Conservation (phyloP, 1,140 invertebrate genomes). For the Plectrocnemia conspersa region DNA sequence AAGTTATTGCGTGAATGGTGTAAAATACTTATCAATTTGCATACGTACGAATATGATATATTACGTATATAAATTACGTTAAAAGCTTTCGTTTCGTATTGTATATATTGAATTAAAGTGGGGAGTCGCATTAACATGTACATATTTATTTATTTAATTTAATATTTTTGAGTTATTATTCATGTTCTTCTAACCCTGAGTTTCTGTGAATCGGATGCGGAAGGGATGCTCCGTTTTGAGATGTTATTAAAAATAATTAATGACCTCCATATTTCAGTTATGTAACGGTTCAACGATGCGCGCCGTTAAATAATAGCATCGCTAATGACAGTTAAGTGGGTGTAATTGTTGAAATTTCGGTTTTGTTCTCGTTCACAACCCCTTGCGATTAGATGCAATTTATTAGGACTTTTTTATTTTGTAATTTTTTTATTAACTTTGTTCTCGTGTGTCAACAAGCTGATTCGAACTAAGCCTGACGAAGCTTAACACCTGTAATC, state of each 20-base stretch:
- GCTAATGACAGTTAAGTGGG: constrained; percentile 29
- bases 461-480: too few relatives aligned
- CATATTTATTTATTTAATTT: too few relatives aligned
- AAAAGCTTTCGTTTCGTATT: constrained; percentile 5
- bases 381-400: background rate
- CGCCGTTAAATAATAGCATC: constrained; percentile 27
- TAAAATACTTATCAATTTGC: constrained; percentile 33
- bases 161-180: too few relatives aligned
- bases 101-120: background rate
- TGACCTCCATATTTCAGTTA: constrained; percentile 22
- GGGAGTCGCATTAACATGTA: too few relatives aligned
- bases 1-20: constrained; percentile 24
- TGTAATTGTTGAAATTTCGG: constrained; percentile 28
- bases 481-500: too few relatives aligned
- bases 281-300: constrained; percentile 22
- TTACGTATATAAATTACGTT: constrained; percentile 20
- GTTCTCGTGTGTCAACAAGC: too few relatives aligned
- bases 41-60: constrained; percentile 25
- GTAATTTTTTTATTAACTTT: background rate
- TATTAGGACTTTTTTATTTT: background rate
- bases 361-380: constrained; percentile 13
- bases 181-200: too few relatives aligned
- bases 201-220: background rate
- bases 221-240: constrained; percentile 1
- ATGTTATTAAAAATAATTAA: constrained; percentile 29